phyloP scores from a whole-genome alignment of 2,113 vertebrate genomes.

The human (Homo sapiens) region GRCh38 chr18:41877501-41878000 shows the following conservation, averaged over 20 bases:
- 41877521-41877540: neutral
- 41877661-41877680: neutral
- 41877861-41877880: neutral
- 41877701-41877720: neutral
- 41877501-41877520: neutral
- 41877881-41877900: neutral
- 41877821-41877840: neutral
- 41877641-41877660: neutral
- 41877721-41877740: neutral
- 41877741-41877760: neutral
- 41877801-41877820: neutral
- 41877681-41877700: neutral
- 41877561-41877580: neutral
- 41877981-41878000: neutral
- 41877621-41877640: neutral
- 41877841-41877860: neutral
- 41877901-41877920: neutral
- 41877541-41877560: neutral
- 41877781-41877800: neutral
- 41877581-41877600: neutral
- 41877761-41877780: neutral
- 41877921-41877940: neutral
- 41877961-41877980: conserved; percentile 21
- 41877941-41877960: neutral
- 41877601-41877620: neutral